These are phyloP conservation scores for Spheniscus humboldti DNA, from an alignment of 2,797 vertebrate species.

Conservation along the genomic window DNA sequence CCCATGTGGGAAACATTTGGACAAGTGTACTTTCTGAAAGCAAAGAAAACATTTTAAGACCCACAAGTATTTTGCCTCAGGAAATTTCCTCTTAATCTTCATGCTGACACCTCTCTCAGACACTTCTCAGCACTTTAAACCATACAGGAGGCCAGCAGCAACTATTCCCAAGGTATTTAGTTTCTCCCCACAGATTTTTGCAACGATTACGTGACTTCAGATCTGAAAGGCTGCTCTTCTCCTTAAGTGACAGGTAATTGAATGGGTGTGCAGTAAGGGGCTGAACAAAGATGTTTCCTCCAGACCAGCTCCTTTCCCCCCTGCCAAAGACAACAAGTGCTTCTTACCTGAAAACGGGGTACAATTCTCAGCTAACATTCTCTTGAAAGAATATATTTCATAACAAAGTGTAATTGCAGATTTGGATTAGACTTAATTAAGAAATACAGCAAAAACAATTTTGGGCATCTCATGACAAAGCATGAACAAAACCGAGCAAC, in stretches of 20 bases:
- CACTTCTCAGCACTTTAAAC: background rate
- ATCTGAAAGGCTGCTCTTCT: background rate
- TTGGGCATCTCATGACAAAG: rapidly evolving
- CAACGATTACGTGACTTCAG: background rate
- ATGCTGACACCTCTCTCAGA: conserved; percentile 3
- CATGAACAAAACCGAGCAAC: rapidly evolving
- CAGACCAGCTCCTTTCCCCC: background rate
- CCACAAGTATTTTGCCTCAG: conserved; percentile 78
- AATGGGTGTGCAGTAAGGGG: background rate
- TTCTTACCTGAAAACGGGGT: background rate
- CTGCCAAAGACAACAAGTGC: background rate
- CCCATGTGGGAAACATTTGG: background rate
- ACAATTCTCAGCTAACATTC: background rate
- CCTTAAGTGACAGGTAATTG: background rate
- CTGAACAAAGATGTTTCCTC: background rate
- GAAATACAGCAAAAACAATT: background rate
- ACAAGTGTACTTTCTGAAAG: background rate
- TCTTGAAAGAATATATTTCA: background rate
- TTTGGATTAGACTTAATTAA: background rate
- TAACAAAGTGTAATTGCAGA: background rate
- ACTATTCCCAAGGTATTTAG: conserved; percentile 36
- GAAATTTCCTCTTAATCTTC: conserved; percentile 69
- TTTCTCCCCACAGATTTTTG: conserved; percentile 20
- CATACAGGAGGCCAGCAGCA: background rate
- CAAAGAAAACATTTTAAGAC: conserved; percentile 76